Evolutionary conservation across 2,113 vertebrate genomes (phyloP), one percentile per base, ranked within the genome.

Genomic region (Rhynchomys soricoides): DNA sequence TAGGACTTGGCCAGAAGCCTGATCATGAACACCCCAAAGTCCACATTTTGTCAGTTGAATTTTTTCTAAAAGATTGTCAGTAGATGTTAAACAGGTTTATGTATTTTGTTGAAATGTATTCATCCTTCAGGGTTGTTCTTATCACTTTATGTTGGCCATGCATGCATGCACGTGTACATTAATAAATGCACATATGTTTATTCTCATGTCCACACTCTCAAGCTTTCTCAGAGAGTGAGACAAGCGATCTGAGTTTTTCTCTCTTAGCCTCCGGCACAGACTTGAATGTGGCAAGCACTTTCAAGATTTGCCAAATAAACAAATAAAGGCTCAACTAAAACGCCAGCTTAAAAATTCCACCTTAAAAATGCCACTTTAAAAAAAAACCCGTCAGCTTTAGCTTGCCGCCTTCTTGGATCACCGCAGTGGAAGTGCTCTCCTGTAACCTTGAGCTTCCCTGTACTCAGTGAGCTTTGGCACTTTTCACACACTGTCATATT

Each of bases 261-360:
- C 75, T 83, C 13, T 31, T 57, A 68, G 50, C 4, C 52, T 22
- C 48, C 82, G 29, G 50, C 4, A 48, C 21, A 82, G 55, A 90
- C 37, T 75, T 87, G 66, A 90, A 82, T 21, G 78, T 40, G 82
- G 50, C 31, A 68, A 78, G 12, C 31, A 26, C 50, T 55, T 83
- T 83, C 57, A 64, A 2, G 26, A 66, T 77, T 77, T 83, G 34
- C 59, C 70, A 83, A 55, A 86, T 70, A 85, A 85, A 85, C 59
- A 85, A 62, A 16, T 43, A 64, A 92, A 86, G n/a, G n/a, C 22
- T 57, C 75, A 59, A 24, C 79, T 95, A 90, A 90, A 82, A 40
- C 57, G 8, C 31, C 15, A 31, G 26, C 52, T 94, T 66, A 40
- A 66, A 66, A 66, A 66, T 66, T 66, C 11, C 29, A 31, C 64